Evolutionary conservation across 2,797 vertebrate genomes (phyloP).

Genomic region (Pelodytes ibericus): DNA sequence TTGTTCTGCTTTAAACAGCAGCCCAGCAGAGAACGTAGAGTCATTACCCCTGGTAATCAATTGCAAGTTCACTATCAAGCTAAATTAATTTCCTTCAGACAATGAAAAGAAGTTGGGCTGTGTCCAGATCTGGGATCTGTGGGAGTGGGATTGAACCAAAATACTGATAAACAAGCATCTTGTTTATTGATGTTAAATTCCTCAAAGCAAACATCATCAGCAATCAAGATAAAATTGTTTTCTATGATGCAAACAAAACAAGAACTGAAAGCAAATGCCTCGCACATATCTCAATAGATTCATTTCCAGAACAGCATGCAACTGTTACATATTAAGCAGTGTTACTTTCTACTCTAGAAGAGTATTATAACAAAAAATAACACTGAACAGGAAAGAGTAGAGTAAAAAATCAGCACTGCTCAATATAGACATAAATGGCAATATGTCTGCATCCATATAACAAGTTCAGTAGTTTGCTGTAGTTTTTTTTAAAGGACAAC

Average conservation of each 20-base stretch:
- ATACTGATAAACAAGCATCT: conserved; percentile 21
- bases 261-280: background rate
- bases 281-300: background rate
- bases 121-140: conserved; percentile 21
- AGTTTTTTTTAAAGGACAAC: too few species aligned
- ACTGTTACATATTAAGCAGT: background rate
- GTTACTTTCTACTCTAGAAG: background rate
- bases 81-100: conserved; percentile 16
- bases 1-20: too few species aligned
- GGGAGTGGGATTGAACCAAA: conserved; percentile 9
- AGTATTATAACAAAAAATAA: background rate
- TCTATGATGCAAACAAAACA: background rate
- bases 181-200: conserved; percentile 37
- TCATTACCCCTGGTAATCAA: background rate
- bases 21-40: too few species aligned
- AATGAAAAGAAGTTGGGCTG: background rate
- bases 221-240: conserved; percentile 28
- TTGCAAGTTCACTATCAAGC: conserved; percentile 6
- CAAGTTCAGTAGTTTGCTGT: too few species aligned
- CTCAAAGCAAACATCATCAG: conserved; percentile 38
- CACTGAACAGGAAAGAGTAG: background rate
- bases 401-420: too few species aligned
- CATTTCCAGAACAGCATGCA: background rate
- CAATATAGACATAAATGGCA: too few species aligned
- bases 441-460: too few species aligned